Percentiles rank a stretch among this genome's conserved stretches.
phyloP scores from a whole-genome alignment of 2,113 vertebrate species.

The Orthonyx spaldingii region DNA sequence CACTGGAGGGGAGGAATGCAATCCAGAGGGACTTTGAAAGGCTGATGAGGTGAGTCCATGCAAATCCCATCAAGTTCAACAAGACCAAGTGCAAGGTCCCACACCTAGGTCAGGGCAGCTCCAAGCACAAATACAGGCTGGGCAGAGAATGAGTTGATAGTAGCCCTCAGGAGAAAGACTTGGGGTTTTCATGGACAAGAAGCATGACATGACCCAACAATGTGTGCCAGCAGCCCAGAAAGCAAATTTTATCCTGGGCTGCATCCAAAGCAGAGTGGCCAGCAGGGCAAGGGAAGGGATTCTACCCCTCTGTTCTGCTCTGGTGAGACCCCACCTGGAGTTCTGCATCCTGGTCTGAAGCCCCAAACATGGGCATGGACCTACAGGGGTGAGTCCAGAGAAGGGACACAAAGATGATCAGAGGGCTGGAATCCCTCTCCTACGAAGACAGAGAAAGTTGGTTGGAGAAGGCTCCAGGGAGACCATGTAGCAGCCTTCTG shows the following conservation, averaged over 20 bases:
- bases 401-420: not conserved
- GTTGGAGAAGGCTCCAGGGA: not conserved
- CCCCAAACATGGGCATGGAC: not conserved
- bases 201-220: not conserved
- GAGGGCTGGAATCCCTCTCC: not conserved
- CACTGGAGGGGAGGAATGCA: not conserved
- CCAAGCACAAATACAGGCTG: not conserved
- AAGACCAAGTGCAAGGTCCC: not conserved
- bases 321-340: not conserved
- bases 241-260: not conserved
- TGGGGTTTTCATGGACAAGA: not conserved
- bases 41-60: too few species aligned
- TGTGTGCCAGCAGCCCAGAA: not conserved
- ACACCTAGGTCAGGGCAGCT: not conserved
- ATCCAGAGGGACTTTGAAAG: not conserved
- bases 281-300: not conserved
- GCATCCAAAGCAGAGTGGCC: rapidly evolving
- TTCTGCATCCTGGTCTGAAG: not conserved
- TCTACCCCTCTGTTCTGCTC: not conserved
- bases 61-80: not conserved
- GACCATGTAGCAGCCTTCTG: not conserved
- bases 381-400: not conserved
- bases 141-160: not conserved
- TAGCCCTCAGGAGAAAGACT: not conserved
- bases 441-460: not conserved